phyloP scores from a whole-genome alignment of 2,888 invertebrate species.

The Palloptera scutellata region DNA sequence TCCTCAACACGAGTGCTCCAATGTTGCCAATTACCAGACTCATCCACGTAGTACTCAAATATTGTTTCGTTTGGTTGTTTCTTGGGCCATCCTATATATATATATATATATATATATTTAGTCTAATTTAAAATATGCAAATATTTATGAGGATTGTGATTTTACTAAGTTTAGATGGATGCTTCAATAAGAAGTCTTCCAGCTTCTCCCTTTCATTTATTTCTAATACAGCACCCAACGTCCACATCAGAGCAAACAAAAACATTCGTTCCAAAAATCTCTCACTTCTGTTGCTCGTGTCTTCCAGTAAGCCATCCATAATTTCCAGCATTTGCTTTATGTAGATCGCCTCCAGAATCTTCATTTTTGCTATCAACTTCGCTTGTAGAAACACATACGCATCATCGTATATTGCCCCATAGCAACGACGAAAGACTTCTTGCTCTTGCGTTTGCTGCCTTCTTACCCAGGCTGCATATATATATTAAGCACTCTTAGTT shows the following conservation, averaged over 20 bases:
- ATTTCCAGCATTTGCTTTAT: constrained; percentile 83
- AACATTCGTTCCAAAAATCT: constrained; percentile 78
- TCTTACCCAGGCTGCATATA: constrained; percentile 74
- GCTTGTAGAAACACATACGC: constrained; percentile 74
- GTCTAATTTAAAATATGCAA: too few relatives aligned
- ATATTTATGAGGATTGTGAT: neutral
- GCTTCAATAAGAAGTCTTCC: constrained; percentile 74
- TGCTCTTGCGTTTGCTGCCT: constrained; percentile 71
- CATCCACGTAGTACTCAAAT: constrained; percentile 82
- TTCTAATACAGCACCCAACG: constrained; percentile 83
- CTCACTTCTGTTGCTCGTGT: constrained; percentile 62
- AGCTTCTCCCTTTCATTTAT: constrained; percentile 75
- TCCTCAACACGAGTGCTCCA: constrained; percentile 80
- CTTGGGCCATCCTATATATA: constrained; percentile 76
- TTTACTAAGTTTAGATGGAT: constrained; percentile 70
- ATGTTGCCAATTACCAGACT: constrained; percentile 81
- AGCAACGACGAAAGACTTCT: constrained; percentile 73
- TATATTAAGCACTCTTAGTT: too few relatives aligned
- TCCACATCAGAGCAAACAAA: constrained; percentile 88
- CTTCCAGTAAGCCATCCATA: constrained; percentile 71
- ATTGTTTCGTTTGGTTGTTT: constrained; percentile 75
- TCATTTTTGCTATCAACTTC: constrained; percentile 79
- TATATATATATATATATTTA: too few relatives aligned
- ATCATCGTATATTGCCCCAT: constrained; percentile 78
- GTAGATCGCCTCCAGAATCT: constrained; percentile 82